Percentiles rank a stretch among this genome's conserved stretches.
Evolutionary conservation across 1,140 invertebrate genomes (phyloP).

Genomic region (Hyles vespertilio): DNA sequence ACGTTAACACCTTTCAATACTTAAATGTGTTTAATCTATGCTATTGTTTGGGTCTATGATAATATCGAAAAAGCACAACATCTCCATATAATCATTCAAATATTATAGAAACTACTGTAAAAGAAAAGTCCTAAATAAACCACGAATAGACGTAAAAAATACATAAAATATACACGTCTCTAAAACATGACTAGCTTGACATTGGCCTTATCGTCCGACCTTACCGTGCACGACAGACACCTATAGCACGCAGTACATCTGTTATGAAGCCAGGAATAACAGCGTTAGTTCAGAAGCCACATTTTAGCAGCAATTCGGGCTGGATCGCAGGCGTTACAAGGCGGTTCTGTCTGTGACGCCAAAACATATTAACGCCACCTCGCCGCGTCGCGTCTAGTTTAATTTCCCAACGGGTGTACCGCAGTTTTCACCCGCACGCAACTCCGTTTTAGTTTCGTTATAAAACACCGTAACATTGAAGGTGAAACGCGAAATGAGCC

Average conservation of each 20-base stretch:
- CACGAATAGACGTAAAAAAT: too few species aligned
- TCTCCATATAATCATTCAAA: too few species aligned
- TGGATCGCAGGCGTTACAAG: neutral
- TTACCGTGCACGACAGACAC: too few species aligned
- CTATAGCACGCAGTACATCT: neutral
- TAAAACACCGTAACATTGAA: conserved; percentile 19
- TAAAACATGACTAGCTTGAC: too few species aligned
- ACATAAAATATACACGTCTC: too few species aligned
- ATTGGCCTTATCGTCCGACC: too few species aligned
- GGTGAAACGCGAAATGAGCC: conserved; percentile 16
- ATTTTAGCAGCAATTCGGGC: neutral
- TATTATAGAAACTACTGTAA: too few species aligned
- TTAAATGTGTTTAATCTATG: too few species aligned
- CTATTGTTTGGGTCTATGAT: too few species aligned
- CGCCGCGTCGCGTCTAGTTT: conserved; percentile 40
- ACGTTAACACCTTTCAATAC: too few species aligned
- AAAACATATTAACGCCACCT: conserved; percentile 57
- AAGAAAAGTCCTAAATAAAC: too few species aligned
- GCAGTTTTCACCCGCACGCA: conserved; percentile 33
- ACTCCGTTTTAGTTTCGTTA: conserved; percentile 24
- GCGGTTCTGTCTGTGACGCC: conserved; percentile 19
- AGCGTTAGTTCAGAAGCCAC: neutral
- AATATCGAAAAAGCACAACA: too few species aligned
- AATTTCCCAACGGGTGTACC: conserved; percentile 55
- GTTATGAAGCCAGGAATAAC: neutral